Evolutionary conservation across 2,113 vertebrate genomes (phyloP), one percentile per base, ranked within the genome.

Genomic region (Passer domesticus): DNA sequence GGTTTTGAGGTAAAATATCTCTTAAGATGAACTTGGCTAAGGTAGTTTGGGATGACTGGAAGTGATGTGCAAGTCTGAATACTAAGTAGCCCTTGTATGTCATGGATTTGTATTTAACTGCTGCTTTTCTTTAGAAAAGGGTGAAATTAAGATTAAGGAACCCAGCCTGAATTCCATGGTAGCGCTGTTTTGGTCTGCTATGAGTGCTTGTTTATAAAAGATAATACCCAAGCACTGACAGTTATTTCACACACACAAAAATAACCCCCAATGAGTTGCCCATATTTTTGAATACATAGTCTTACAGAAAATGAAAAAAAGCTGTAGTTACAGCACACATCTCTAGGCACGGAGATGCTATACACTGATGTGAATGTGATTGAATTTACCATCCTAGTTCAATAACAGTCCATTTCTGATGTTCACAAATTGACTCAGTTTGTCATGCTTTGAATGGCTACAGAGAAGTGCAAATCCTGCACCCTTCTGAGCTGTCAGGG

Each of bases 11-110:
- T 39, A 77, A 89, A 64, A 14, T 13, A 53, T 44, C 33, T 1
- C 0, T 13, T 25, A 72, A 68, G 21, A 21, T 60, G 25, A 66
- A 74, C 11, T 25, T 50, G 24, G n/a, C 43, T 68, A 39, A 37
- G 24, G 56, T 9, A 43, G 33, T 39, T 28, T 33, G 35, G 30
- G 35, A 27, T 24, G 62, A n/a, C 50, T 77, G 41, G 41, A 69
- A 76, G 22, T 18, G 11, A 66, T 24, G 31, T 52, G 37, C 41
- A 33, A 2, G 17, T 68, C 30, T 6, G 2, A 86, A 62, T 70
- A 20, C 25, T 77, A 3, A 4, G 18, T 6, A 3, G 2, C 37
- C 7, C 16, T 43, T 58, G 2, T n/a, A 4, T 8, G 18, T 27
- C 46, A 50, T 23, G 22, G 39, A 60, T 46, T 53, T 73, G 7